phyloP scores from a whole-genome alignment of 2,888 invertebrate genomes.

The Ditula angustiorana region DNA sequence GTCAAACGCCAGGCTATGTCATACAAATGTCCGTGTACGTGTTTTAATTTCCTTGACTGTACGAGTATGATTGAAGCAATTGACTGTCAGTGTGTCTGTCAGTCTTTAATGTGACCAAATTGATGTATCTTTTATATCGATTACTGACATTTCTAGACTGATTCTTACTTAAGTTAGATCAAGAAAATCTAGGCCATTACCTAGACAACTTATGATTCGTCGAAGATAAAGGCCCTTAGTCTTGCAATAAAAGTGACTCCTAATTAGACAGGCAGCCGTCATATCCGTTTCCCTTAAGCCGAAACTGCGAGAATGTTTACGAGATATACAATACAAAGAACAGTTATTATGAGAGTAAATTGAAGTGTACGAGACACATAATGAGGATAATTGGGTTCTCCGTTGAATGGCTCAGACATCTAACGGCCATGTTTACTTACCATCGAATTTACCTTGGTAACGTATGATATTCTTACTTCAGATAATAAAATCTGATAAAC shows the following conservation, averaged over 20 bases:
- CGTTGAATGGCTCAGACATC: conserved; percentile 43
- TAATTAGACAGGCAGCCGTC: neutral
- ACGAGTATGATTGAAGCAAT: too few relatives aligned
- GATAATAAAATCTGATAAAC: conserved; percentile 15
- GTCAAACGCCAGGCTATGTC: too few relatives aligned
- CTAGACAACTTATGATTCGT: neutral
- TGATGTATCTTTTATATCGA: too few relatives aligned
- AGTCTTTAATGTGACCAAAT: too few relatives aligned
- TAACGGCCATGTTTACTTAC: conserved; percentile 48
- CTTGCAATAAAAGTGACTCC: neutral
- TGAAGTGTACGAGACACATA: conserved; percentile 46
- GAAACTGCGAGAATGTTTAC: conserved; percentile 16
- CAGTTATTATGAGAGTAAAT: conserved; percentile 38
- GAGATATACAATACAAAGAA: conserved; percentile 25
- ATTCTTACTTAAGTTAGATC: neutral
- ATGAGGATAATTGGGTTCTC: conserved; percentile 52
- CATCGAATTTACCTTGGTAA: conserved; percentile 43
- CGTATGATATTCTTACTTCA: conserved; percentile 11
- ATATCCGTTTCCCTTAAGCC: neutral
- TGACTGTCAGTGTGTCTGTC: too few relatives aligned
- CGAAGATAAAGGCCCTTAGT: neutral
- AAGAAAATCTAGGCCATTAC: too few relatives aligned
- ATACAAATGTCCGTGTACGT: too few relatives aligned
- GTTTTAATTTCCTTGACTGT: too few relatives aligned
- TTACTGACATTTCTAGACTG: too few relatives aligned